Base-by-base conservation (phyloP, 2,888 invertebrate genomes). In the Anticlea derivata region DNA sequence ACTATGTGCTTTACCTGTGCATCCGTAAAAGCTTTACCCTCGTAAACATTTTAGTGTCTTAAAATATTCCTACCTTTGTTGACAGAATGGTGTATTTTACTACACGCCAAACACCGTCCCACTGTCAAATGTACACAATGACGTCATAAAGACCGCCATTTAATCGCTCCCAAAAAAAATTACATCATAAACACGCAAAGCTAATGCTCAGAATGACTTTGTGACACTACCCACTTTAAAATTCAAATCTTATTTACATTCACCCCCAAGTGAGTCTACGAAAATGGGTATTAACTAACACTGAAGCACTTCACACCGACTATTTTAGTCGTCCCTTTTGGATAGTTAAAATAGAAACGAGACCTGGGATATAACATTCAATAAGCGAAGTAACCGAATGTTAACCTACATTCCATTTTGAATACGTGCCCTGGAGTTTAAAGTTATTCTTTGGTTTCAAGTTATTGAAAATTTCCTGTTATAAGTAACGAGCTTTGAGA, bases 181-280 rank as follows among this genome's bases (percentile, higher is more conserved):
- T 46, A 48, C 49, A 50, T 17, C 56, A 57, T 53, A 41, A 57
- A 57, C 61, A 61, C 52, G 59, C 61, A 47, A 59, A 33, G 35
- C 50, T 49, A 52, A 53, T 50, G 44, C 13, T 37, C 43, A 48
- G 33, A 48, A 52, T 46, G 33, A 55, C 53, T 45, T 39, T 44
- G 46, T 38, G 43, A 49, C 47, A 54, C 47, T 59, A 33, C 22
- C 52, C 33, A 63, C 72, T 88, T 80, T 80, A 85, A 86, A 82
- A 86, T 87, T 86, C 80, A 86, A 82, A 82, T 75, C 80, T 75
- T 86, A 80, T 87, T 86, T 84, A 82, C 83, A 86, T 87, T 83
- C 84, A 80, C 73, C 79, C 80, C 73, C 66, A 66, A 70, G 66
- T 63, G 67, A 70, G 74, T 74, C 72, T 63, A 70, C 75, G 66